Percentiles rank a stretch among this genome's conserved stretches.
These are phyloP conservation scores for Propithecus perrieri DNA, from an alignment of 2,797 vertebrate species.

Conservation along the genomic window DNA sequence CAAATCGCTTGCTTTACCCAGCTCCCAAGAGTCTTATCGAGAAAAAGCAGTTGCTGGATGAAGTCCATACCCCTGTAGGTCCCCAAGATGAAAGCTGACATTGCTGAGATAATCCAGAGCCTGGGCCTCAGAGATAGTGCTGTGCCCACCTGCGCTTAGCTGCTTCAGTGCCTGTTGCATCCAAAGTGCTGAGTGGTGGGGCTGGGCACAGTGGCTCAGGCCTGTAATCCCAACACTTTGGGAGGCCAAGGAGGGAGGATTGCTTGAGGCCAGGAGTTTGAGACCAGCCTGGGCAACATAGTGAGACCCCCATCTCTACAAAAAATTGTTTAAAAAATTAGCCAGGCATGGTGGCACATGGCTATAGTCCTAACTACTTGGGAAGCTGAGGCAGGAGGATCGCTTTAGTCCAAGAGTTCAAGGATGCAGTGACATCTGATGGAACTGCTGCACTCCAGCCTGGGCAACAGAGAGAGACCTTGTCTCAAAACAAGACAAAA, in stretches of 20 bases:
- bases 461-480: background rate
- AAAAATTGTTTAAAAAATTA: background rate
- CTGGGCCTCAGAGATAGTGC: background rate
- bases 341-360: background rate
- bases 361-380: background rate
- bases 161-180: slow-evolving; percentile 88
- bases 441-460: background rate
- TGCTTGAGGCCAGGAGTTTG: background rate
- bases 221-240: background rate
- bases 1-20: background rate
- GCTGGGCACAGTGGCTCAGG: background rate
- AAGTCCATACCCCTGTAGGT: slow-evolving; percentile 92
- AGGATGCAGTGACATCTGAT: background rate
- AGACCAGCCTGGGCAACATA: background rate
- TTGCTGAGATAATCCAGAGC: slow-evolving; percentile 95
- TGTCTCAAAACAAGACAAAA: background rate
- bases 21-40: slow-evolving; percentile 84
- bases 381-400: too few species aligned
- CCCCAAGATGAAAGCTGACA: slow-evolving; percentile 94
- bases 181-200: slow-evolving; percentile 36
- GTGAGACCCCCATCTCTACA: background rate
- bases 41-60: slow-evolving; percentile 89
- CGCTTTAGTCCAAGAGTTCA: background rate
- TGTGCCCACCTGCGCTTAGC: slow-evolving; percentile 87
- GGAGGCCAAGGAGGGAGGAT: background rate